Evolutionary conservation across 2,888 invertebrate species (phyloP).

Genomic region (Drosophila nr. perissopoda): DNA sequence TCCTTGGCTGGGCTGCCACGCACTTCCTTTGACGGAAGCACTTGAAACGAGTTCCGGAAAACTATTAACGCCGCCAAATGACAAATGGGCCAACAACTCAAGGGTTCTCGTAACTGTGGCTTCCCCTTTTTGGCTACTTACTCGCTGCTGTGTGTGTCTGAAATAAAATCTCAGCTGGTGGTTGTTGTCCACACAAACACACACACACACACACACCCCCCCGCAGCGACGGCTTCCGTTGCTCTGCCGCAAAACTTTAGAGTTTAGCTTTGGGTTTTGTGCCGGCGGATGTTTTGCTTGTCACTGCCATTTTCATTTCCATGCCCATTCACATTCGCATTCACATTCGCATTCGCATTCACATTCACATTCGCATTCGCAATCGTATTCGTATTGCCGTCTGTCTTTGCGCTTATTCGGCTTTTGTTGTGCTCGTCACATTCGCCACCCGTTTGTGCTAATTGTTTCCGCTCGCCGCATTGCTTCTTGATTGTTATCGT

Average conservation of each 20-base stretch:
- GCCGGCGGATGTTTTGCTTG: slow-evolving; percentile 73
- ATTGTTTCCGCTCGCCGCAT: slow-evolving; percentile 73
- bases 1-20: slow-evolving; percentile 57
- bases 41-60: slow-evolving; percentile 70
- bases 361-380: neutral
- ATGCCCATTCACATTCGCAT: slow-evolving; percentile 26
- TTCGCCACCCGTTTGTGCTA: slow-evolving; percentile 60
- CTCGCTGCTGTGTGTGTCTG: slow-evolving; percentile 19
- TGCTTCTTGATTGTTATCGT: slow-evolving; percentile 64
- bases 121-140: slow-evolving; percentile 28
- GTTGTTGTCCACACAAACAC: neutral
- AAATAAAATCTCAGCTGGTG: slow-evolving; percentile 47
- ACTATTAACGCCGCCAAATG: slow-evolving; percentile 70
- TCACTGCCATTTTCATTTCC: slow-evolving; percentile 39
- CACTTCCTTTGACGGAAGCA: slow-evolving; percentile 76
- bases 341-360: slow-evolving; percentile 5
- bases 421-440: slow-evolving; percentile 75
- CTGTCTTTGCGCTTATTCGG: slow-evolving; percentile 34
- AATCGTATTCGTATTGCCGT: slow-evolving; percentile 5
- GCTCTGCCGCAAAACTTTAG: slow-evolving; percentile 39
- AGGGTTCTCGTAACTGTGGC: slow-evolving; percentile 47
- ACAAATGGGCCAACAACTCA: slow-evolving; percentile 55
- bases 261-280: slow-evolving; percentile 49
- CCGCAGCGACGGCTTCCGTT: slow-evolving; percentile 55
- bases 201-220: neutral